Evolutionary conservation across 2,888 invertebrate genomes (phyloP), one percentile per base, ranked within the genome.

Genomic region (Melieria crassipennis): DNA sequence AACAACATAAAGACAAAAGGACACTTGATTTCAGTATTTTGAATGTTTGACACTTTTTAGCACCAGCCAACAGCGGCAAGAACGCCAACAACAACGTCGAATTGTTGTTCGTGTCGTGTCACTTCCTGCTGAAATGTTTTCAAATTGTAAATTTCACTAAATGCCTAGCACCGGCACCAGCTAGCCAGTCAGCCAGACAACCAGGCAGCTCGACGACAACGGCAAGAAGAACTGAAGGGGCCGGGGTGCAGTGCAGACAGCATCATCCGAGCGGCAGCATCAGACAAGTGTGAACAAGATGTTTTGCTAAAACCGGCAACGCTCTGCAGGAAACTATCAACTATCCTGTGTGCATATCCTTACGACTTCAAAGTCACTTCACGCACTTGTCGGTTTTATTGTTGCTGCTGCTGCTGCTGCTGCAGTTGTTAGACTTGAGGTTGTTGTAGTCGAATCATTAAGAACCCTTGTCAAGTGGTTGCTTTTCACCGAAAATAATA

Each of bases 21-120:
- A 83, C 82, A 84, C 83, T 84, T 84, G 84, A 84, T 84, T 84
- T 84, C 82, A 84, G 84, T 84, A 83, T 82, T 84, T 84, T 82
- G 81, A 84, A 84, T 84, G 84, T 82, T 84, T 84, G 84, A 84
- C 84, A 84, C 84, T 84, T 84, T 83, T 79, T 79, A 80, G 82
- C 80, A 78, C 78, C 77, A 76, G 73, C 62, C 56, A 55, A 16
- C 43, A 72, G 45, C 45, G 64, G 13, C 57, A 58, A 64, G 73
- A 75, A 73, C 75, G 69, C 71, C 75, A 75, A 69, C 70, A 71
- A 65, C 64, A 70, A 48, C 70, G 55, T 16, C 65, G 71, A 62
- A 63, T 47, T 30, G 47, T 30, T 48, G 42, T 63, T n/a, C n/a
- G 16, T n/a, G 61, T 70, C 46, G 70, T 70, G 70, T 67, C 56